phyloP scores from a whole-genome alignment of 2,797 vertebrate genomes.

The Nothura maculosa region DNA sequence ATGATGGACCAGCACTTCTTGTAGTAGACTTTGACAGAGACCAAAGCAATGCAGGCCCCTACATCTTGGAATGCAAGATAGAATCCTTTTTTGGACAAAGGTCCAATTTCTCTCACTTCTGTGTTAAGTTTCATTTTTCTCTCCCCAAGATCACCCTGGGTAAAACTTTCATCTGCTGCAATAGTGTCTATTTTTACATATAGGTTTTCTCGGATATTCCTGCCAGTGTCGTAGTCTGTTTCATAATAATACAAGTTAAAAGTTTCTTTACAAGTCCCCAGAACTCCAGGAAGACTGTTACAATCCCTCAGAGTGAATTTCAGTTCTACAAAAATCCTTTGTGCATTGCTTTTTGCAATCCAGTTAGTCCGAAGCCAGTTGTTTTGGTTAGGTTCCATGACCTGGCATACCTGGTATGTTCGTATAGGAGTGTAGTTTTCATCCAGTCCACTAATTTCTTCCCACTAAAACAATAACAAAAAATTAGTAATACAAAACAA shows the following conservation, averaged over 20 bases:
- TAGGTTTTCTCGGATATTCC: constrained; percentile 96
- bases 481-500: constrained; percentile 47
- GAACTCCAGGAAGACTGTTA: constrained; percentile 98
- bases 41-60: constrained; percentile 97
- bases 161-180: constrained; percentile 99
- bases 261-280: constrained; percentile 99
- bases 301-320: constrained; percentile 99
- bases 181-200: constrained; percentile 99
- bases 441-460: constrained; percentile 99
- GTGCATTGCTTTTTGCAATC: constrained; percentile 97
- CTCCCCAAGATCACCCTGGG: constrained; percentile 98
- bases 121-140: constrained; percentile 99
- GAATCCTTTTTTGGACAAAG: constrained; percentile 95
- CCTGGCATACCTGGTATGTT: constrained; percentile 99
- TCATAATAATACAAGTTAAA: constrained; percentile 99
- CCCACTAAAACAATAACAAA: constrained; percentile 91
- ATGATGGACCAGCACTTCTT: constrained; percentile 99
- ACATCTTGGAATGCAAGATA: constrained; percentile 99
- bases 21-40: constrained; percentile 99
- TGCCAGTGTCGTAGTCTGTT: constrained; percentile 95
- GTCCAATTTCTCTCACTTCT: constrained; percentile 97
- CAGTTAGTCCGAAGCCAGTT: constrained; percentile 99
- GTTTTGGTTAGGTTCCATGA: constrained; percentile 99
- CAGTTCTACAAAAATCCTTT: constrained; percentile 99
- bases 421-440: constrained; percentile 99